phyloP scores from a whole-genome alignment of 2,113 vertebrate species.

The Trogon melanurus region DNA sequence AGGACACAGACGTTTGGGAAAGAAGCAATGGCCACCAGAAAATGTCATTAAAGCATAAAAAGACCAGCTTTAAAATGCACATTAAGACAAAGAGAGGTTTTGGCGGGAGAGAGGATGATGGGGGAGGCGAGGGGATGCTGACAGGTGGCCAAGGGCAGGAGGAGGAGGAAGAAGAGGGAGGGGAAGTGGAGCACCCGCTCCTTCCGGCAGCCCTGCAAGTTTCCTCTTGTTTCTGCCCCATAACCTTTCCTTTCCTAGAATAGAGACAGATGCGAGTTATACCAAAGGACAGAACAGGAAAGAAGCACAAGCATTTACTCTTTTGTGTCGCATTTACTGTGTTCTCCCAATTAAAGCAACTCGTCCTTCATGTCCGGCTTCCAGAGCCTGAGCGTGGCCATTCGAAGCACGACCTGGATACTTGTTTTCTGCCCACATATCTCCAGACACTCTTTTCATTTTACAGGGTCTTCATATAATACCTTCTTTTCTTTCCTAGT shows the following conservation, averaged over 20 bases:
- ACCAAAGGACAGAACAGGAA: neutral
- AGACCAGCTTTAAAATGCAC: neutral
- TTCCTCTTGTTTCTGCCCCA: constrained; percentile 25
- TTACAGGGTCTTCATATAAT: neutral
- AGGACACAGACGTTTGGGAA: neutral
- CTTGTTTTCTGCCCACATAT: neutral
- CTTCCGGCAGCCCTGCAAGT: constrained; percentile 12
- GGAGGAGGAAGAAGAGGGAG: constrained; percentile 17
- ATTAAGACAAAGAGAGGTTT: constrained; percentile 30
- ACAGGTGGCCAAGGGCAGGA: constrained; percentile 54
- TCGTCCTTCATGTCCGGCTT: neutral
- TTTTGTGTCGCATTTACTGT: neutral
- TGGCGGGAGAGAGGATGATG: neutral
- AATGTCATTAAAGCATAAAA: constrained; percentile 19
- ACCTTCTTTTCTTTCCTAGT: neutral
- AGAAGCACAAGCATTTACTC: neutral
- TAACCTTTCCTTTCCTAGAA: constrained; percentile 33
- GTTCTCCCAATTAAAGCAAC: neutral
- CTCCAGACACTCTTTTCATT: neutral
- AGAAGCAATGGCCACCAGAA: neutral
- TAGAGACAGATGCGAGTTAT: constrained; percentile 4
- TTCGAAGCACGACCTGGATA: neutral
- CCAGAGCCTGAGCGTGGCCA: neutral
- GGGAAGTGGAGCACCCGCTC: constrained; percentile 3
- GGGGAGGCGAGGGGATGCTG: neutral